phyloP scores from a whole-genome alignment of 1,140 invertebrate genomes.

The Zaprionus davidi region DNA sequence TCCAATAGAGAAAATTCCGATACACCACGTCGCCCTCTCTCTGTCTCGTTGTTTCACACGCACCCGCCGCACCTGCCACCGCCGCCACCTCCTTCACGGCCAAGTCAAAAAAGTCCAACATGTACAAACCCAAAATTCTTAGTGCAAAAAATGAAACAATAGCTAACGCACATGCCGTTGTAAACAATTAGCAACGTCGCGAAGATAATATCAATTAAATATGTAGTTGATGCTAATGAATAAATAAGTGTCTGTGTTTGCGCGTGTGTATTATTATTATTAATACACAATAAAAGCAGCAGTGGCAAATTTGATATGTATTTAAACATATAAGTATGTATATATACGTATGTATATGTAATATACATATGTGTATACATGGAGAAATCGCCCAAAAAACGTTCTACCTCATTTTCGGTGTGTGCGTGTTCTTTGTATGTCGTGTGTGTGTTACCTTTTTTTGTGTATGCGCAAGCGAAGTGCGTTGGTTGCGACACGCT shows the following conservation, averaged over 20 bases:
- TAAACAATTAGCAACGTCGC: slow-evolving; percentile 32
- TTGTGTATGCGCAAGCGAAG: slow-evolving; percentile 64
- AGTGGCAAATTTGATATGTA: slow-evolving; percentile 32
- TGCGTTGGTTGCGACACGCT: slow-evolving; percentile 46
- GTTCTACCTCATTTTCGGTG: slow-evolving; percentile 56
- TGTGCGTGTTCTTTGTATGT: slow-evolving; percentile 17
- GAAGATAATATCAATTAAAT: slow-evolving; percentile 48
- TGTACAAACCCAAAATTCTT: slow-evolving; percentile 37
- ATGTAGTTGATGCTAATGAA: slow-evolving; percentile 37
- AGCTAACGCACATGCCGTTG: slow-evolving; percentile 33
- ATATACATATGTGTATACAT: slow-evolving; percentile 62
- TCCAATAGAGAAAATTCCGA: slow-evolving; percentile 63
- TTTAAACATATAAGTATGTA: slow-evolving; percentile 35
- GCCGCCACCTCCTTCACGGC: slow-evolving; percentile 33
- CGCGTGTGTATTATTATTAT: slow-evolving; percentile 29
- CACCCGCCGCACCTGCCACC: slow-evolving; percentile 40
- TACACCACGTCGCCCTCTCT: slow-evolving; percentile 30
- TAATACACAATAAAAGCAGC: slow-evolving; percentile 60
- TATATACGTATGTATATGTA: slow-evolving; percentile 13
- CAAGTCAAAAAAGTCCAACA: slow-evolving; percentile 46
- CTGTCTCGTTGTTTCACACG: slow-evolving; percentile 18
- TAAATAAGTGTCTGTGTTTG: slow-evolving; percentile 28
- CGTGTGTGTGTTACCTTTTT: slow-evolving; percentile 48
- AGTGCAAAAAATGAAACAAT: slow-evolving; percentile 42
- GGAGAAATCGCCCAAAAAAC: slow-evolving; percentile 79